These are phyloP conservation scores for Dynastes hyllus DNA, from an alignment of 2,888 invertebrate genomes.

Conservation along the genomic window DNA sequence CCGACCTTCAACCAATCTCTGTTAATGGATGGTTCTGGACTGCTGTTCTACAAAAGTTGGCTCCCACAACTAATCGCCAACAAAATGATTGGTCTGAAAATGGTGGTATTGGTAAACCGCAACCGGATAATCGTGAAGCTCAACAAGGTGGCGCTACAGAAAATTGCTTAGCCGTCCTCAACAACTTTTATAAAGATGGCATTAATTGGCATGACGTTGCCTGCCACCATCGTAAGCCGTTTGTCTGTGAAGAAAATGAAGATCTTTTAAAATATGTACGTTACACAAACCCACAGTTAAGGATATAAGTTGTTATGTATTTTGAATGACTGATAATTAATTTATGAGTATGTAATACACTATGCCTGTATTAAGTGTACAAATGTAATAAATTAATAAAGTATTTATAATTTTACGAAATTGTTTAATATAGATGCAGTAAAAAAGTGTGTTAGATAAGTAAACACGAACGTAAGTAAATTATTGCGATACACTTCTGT, in stretches of 20 bases:
- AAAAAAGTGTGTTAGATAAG: no score
- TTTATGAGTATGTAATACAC: conserved; percentile 47
- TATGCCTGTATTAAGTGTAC: conserved; percentile 26
- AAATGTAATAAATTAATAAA: conserved; percentile 36
- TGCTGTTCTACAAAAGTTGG: conserved; percentile 87
- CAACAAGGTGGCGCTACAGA: conserved; percentile 89
- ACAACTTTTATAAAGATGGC: conserved; percentile 93
- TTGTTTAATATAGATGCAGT: not conserved
- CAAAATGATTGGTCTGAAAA: conserved; percentile 93
- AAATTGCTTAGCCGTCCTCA: conserved; percentile 88
- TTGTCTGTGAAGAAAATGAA: conserved; percentile 92
- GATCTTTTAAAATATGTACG: conserved; percentile 89
- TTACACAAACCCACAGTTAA: conserved; percentile 86
- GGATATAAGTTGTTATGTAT: conserved; percentile 73
- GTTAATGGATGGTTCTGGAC: conserved; percentile 96
- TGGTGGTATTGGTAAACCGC: conserved; percentile 89
- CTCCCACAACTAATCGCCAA: conserved; percentile 85
- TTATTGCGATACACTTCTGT: no score
- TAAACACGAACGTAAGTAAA: no score
- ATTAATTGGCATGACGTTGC: conserved; percentile 95
- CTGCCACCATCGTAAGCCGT: conserved; percentile 91
- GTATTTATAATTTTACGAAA: conserved; percentile 33
- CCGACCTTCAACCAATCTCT: conserved; percentile 86
- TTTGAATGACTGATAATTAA: conserved; percentile 48
- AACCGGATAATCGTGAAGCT: conserved; percentile 90